Percentiles rank a stretch among this genome's conserved stretches.
These are phyloP conservation scores for Aplodontia rufa DNA, from an alignment of 2,113 vertebrate genomes.

Conservation along the genomic window DNA sequence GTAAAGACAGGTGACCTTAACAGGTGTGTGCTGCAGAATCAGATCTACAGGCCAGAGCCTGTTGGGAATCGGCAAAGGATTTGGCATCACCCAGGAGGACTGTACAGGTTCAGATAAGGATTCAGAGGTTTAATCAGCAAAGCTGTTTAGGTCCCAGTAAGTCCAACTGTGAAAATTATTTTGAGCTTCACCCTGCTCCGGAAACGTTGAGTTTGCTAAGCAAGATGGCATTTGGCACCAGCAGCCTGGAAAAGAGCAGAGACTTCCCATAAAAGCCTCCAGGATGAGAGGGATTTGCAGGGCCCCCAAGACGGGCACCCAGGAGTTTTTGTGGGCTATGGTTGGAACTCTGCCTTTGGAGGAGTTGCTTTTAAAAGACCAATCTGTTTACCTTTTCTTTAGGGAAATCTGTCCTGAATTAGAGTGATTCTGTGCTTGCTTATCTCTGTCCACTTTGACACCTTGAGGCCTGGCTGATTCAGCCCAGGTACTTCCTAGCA, in stretches of 20 bases:
- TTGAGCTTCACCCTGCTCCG: conserved; percentile 56
- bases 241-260: conserved; percentile 17
- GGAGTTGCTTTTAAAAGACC: not conserved
- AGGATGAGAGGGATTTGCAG: conserved; percentile 35
- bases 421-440: not conserved
- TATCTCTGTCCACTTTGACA: not conserved
- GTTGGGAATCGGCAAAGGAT: not conserved
- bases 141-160: conserved; percentile 70
- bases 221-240: conserved; percentile 52
- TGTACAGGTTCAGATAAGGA: conserved; percentile 39
- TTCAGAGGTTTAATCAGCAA: conserved; percentile 66
- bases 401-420: conserved; percentile 22
- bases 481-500: not conserved
- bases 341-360: not conserved
- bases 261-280: not conserved
- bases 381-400: not conserved
- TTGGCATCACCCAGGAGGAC: conserved; percentile 4
- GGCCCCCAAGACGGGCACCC: not conserved
- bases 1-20: not conserved
- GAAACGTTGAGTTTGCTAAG: conserved; percentile 58
- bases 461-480: not conserved
- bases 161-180: conserved; percentile 70
- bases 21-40: not conserved
- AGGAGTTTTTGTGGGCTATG: not conserved
- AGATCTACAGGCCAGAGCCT: not conserved